Conservation (phyloP, 2,113 vertebrate species). For the Stegastes partitus region DNA sequence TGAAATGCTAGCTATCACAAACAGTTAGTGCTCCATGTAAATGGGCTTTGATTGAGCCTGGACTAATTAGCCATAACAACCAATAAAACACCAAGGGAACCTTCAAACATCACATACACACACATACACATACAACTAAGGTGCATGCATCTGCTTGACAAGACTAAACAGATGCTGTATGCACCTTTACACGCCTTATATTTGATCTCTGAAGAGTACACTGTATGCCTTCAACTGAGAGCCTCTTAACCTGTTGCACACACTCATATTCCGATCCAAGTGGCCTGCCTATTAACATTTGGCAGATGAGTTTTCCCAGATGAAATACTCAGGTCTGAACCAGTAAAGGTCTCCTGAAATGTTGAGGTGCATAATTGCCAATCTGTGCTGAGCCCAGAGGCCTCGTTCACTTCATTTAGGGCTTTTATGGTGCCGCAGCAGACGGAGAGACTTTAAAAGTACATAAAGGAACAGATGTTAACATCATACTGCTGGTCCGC, state of each 20-base stretch:
- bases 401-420: constrained; percentile 61
- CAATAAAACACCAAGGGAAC: constrained; percentile 44
- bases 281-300: constrained; percentile 54
- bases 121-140: background rate
- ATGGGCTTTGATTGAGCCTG: constrained; percentile 51
- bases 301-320: constrained; percentile 65
- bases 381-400: constrained; percentile 65
- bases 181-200: background rate
- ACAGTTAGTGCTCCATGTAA: constrained; percentile 63
- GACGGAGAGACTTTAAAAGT: constrained; percentile 63
- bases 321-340: constrained; percentile 49
- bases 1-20: constrained; percentile 42
- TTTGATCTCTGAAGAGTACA: constrained; percentile 11
- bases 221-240: constrained; percentile 3
- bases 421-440: constrained; percentile 60
- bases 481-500: constrained; percentile 45
- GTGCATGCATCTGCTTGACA: background rate
- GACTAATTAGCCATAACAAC: constrained; percentile 44
- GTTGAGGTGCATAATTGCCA: constrained; percentile 68
- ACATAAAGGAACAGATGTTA: constrained; percentile 75
- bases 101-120: constrained; percentile 21
- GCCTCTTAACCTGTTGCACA: constrained; percentile 61
- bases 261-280: constrained; percentile 35
- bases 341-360: constrained; percentile 63
- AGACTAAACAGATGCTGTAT: background rate